These are phyloP conservation scores for Dione vanillae DNA, from an alignment of 2,888 invertebrate species.

Conservation along the genomic window DNA sequence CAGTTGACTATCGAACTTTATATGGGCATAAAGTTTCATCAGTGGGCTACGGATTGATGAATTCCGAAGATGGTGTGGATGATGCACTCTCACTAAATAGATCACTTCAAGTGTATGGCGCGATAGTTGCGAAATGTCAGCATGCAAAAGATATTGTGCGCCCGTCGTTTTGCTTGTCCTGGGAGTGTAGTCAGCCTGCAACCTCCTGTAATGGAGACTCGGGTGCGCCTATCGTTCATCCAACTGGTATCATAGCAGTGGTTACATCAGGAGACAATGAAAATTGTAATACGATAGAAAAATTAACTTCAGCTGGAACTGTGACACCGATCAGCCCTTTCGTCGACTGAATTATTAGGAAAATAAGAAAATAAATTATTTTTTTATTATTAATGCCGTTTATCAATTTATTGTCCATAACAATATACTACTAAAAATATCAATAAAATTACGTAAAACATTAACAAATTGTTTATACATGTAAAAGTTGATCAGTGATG, in stretches of 20 bases:
- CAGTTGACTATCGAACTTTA: not conserved
- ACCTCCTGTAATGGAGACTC: constrained; percentile 29
- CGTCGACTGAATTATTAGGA: not conserved
- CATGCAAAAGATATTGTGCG: not conserved
- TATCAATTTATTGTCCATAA: too few relatives aligned
- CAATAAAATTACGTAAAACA: too few relatives aligned
- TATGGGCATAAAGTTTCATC: constrained; percentile 14
- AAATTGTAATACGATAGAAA: not conserved
- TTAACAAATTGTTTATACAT: too few relatives aligned
- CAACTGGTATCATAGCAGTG: constrained; percentile 28
- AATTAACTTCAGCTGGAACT: not conserved
- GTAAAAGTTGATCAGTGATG: too few relatives aligned
- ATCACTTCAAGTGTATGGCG: not conserved
- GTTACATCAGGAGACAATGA: not conserved
- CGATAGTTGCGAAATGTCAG: not conserved
- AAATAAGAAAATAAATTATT: not conserved
- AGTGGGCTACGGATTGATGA: constrained; percentile 1
- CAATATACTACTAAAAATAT: too few relatives aligned
- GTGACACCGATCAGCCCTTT: constrained; percentile 5
- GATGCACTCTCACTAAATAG: not conserved
- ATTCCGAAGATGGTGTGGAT: not conserved
- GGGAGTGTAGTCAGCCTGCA: constrained; percentile 3
- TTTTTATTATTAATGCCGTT: too few relatives aligned
- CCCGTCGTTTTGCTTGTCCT: constrained; percentile 1
- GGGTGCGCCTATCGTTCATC: constrained; percentile 26